Evolutionary conservation across 2,888 invertebrate species (phyloP), one percentile per base, ranked within the genome.

Genomic region (Dermolepida albohirtum): DNA sequence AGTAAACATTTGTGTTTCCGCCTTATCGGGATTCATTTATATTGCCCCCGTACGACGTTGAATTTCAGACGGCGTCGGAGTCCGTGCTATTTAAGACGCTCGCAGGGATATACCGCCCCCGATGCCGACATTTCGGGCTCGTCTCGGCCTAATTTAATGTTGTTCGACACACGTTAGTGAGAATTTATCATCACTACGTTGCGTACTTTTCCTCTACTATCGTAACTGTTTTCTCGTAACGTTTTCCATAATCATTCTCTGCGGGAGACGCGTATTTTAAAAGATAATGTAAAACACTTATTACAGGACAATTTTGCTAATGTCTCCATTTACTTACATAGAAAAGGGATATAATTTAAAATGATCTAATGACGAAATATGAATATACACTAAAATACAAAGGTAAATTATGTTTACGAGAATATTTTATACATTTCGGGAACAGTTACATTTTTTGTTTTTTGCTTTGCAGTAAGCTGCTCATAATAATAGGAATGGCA

Each of bases 11-110:
- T 1, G 17, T 22, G 16, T 17, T 22, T 49, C 16, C 49, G 49
- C 11, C 49, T 49, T 49, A 49, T 22, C 49, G 17, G 11, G 22
- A 49, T 49, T 49, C 49, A 49, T 49, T 49, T 49, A 22, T 22
- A 49, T 16, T 10, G 22, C 17, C 17, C 16, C 22, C 17, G 17
- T 17, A 10, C 49, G 11, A 12, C n/a, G n/a, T 44, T n/a, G 17
- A 22, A 49, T 49, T 49, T 10, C n/a, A 49, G 17, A 49, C 22
- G 16, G 34, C 34, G 34, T 34, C 34, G 34, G 34, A 34, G 8
- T 34, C 6, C 34, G n/a, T 44, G 44, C 49, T 17, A 49, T 49
- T 49, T 10, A 10, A 49, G 17, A 49, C 22, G 16, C 17, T 22
- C 22, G 17, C 22, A 49, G 17, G 49, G 49, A 49, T 11, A 11